A percentile compares a stretch with the other conserved stretches of the same genome.
phyloP scores from a whole-genome alignment of 2,888 invertebrate genomes.

The Nephrotoma guestfalica region DNA sequence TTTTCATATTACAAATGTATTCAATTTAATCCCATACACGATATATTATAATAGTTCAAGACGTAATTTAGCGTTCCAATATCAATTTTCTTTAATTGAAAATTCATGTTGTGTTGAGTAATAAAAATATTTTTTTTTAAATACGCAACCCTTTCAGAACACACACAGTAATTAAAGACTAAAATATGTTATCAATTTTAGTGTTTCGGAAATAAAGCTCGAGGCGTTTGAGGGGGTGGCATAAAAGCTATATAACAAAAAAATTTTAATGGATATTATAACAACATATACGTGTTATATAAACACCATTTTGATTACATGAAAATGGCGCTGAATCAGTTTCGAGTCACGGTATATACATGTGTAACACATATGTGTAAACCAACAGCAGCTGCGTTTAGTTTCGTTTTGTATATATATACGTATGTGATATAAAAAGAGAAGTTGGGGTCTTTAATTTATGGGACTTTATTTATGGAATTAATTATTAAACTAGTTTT shows the following conservation, averaged over 20 bases:
- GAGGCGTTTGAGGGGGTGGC: neutral
- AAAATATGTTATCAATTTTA: neutral
- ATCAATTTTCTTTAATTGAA: neutral
- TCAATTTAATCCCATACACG: neutral
- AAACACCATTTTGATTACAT: neutral
- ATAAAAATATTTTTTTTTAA: neutral
- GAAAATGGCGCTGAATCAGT: neutral
- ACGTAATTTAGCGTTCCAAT: neutral
- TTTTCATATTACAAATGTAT: neutral
- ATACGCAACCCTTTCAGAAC: neutral
- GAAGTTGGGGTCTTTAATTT: neutral
- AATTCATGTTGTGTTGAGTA: neutral
- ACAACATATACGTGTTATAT: neutral
- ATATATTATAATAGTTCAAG: neutral
- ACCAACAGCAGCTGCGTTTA: neutral
- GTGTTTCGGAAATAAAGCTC: neutral
- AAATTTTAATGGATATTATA: neutral
- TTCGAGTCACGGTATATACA: neutral
- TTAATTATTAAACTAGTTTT: neutral
- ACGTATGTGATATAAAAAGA: neutral
- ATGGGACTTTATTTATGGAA: neutral
- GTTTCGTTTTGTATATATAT: neutral
- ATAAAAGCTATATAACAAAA: neutral
- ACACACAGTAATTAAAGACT: neutral
- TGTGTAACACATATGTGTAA: neutral